Evolutionary conservation across 2,888 invertebrate genomes (phyloP), one percentile per base, ranked within the genome.

Genomic region (Galerucella calmariensis): DNA sequence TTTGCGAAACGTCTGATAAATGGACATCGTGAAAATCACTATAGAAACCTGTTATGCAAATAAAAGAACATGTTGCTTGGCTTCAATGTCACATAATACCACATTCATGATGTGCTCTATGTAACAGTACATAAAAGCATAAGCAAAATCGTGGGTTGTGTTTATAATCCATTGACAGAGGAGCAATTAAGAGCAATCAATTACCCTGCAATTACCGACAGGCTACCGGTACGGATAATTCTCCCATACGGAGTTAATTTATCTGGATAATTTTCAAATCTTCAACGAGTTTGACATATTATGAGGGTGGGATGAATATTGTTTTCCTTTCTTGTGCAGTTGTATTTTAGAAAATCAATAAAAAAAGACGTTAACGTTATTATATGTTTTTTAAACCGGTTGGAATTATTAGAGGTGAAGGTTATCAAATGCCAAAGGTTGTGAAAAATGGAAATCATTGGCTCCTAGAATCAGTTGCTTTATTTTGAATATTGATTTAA

Each of bases 171-270:
- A 81, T 79, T 78, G 80, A 81, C 81, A 81, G 77, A 77, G 79
- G 75, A 79, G 81, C 80, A 81, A 81, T 81, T 81, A 80, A 78
- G 79, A 75, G 79, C 79, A 80, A 80, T 81, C 81, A 81, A 80
- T 81, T 81, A 81, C 79, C 68, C 68, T 72, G 67, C 79, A 81
- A 81, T 81, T 81, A 81, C 80, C 67, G 71, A 46, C 66, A 66
- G 66, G 58, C 71, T 46, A 67, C 71, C 72, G 70, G 66, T 72
- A 53, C 65, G 67, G 69, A 59, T 53, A 67, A 75, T 73, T 77
- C 68, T 69, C 75, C 77, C 75, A 72, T 78, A 75, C 73, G 77
- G 77, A 77, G 65, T 76, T 65, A 71, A 75, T 74, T 75, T 77
- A 69, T 58, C 73, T 20, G 11, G 44, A 67, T 74, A 70, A 77